A percentile compares a stretch with the other conserved stretches of the same genome.
phyloP scores from a whole-genome alignment of 1,140 invertebrate species.

The Drosophila repleta region DNA sequence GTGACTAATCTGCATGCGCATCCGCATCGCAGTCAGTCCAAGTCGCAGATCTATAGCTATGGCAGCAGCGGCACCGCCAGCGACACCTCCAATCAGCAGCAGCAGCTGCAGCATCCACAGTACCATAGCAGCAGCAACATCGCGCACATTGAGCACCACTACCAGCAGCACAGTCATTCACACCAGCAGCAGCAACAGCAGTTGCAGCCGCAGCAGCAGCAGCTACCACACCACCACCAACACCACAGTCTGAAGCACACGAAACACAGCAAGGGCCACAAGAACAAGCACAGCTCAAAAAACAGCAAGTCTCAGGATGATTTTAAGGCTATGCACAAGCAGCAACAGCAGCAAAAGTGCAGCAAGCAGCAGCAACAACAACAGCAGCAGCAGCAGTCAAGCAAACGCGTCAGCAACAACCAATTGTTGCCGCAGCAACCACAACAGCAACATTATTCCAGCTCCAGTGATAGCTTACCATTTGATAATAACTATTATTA shows the following conservation, averaged over 20 bases:
- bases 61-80: slow-evolving; percentile 74
- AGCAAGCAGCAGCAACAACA: slow-evolving; percentile 24
- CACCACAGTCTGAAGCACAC: slow-evolving; percentile 81
- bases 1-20: slow-evolving; percentile 70
- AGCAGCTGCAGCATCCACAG: slow-evolving; percentile 58
- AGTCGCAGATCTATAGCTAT: slow-evolving; percentile 78
- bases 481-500: slow-evolving; percentile 84
- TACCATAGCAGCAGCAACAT: slow-evolving; percentile 71
- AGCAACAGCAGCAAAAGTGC: slow-evolving; percentile 45
- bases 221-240: slow-evolving; percentile 52
- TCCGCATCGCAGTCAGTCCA: slow-evolving; percentile 76
- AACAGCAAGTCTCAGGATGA: slow-evolving; percentile 76
- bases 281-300: slow-evolving; percentile 67
- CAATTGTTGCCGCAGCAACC: slow-evolving; percentile 57
- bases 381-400: slow-evolving; percentile 49
- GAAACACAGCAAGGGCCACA: slow-evolving; percentile 73
- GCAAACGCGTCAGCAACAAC: slow-evolving; percentile 57
- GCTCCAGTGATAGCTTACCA: slow-evolving; percentile 81
- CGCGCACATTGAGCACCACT: slow-evolving; percentile 71
- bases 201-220: slow-evolving; percentile 45
- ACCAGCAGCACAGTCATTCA: slow-evolving; percentile 53
- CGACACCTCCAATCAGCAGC: slow-evolving; percentile 56
- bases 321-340: slow-evolving; percentile 70
- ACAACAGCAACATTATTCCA: slow-evolving; percentile 63
- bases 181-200: slow-evolving; percentile 51